Evolutionary conservation across 2,888 invertebrate species (phyloP), one percentile per base, ranked within the genome.

Genomic region (Ophion ventricosus): DNA sequence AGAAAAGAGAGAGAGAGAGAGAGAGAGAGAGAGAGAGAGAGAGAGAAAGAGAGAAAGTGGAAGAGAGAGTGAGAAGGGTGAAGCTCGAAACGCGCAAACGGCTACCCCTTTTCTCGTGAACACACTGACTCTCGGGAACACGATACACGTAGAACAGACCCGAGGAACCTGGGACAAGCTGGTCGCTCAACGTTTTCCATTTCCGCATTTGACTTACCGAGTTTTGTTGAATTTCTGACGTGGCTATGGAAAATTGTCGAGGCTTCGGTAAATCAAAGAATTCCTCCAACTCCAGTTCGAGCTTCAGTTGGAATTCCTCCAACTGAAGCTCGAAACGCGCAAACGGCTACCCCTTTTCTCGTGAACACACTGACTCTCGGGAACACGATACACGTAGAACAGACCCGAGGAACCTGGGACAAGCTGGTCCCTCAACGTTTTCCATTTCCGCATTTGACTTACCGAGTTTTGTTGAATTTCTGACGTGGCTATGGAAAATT

Each of bases 291-390:
- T 25, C 35, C n/a, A n/a, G n/a, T n/a, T n/a, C n/a, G n/a, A n/a
- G n/a, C n/a, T n/a, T n/a, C n/a, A n/a, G n/a, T n/a, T n/a, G n/a
- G n/a, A n/a, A n/a, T n/a, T n/a, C n/a, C n/a, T n/a, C n/a, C n/a
- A n/a, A n/a, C n/a, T n/a, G n/a, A n/a, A 49, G 49, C 26, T 43
- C 43, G 73, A 40, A 61, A 74, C 49, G 29, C 61, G 59, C 49
- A 43, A 69, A 69, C 76, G 23, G 40, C 40, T 43, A 76, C 61
- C 69, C 66, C 40, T 64, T 80, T 69, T 56, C 57, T 54, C 56
- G 23, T 40, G 67, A 70, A 64, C 67, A 75, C 63, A 75, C 57
- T 26, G 11, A 26, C 56, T 25, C 49, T 77, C 23, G 57, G 20
- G 26, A 25, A 59, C 59, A 73, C 77, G 40, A 35, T 23, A 67